A percentile compares a stretch with the other conserved stretches of the same genome.
phyloP scores from a whole-genome alignment of 2,797 vertebrate genomes.

The Myoxocephalus aenaeus region DNA sequence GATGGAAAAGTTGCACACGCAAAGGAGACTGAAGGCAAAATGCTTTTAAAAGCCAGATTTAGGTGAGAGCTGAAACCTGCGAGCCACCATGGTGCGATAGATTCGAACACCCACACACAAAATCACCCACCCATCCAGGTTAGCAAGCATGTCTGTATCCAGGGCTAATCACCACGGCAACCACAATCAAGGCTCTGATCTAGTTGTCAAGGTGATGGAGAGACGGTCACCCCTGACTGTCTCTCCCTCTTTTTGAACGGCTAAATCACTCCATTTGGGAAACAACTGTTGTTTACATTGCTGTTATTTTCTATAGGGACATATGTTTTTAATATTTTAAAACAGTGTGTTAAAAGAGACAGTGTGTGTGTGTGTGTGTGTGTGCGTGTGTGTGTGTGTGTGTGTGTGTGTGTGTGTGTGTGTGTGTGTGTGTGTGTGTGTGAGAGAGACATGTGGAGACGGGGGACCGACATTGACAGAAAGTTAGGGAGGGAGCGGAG shows the following conservation, averaged over 20 bases:
- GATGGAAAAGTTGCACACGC: neutral
- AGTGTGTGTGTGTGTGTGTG: neutral
- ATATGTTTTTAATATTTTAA: neutral
- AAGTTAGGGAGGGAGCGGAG: neutral
- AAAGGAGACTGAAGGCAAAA: neutral
- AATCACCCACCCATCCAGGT: slow-evolving; percentile 46
- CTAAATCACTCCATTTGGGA: slow-evolving; percentile 18
- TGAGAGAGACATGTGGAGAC: neutral
- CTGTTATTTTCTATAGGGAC: neutral
- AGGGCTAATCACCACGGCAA: slow-evolving; percentile 76
- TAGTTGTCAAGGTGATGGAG: slow-evolving; percentile 77
- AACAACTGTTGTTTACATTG: slow-evolving; percentile 15
- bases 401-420: neutral
- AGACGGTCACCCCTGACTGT: slow-evolving; percentile 60
- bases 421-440: neutral
- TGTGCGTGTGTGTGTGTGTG: neutral
- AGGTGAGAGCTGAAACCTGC: slow-evolving; percentile 13
- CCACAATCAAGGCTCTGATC: slow-evolving; percentile 75
- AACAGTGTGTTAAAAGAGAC: neutral
- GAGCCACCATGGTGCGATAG: neutral
- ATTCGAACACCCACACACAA: slow-evolving; percentile 31
- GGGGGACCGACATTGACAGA: neutral
- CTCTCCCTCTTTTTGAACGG: slow-evolving; percentile 45
- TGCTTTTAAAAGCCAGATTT: slow-evolving; percentile 13
- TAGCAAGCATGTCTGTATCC: slow-evolving; percentile 55